Conservation (phyloP, 2,888 invertebrate species). For the Drosophila histrio region DNA sequence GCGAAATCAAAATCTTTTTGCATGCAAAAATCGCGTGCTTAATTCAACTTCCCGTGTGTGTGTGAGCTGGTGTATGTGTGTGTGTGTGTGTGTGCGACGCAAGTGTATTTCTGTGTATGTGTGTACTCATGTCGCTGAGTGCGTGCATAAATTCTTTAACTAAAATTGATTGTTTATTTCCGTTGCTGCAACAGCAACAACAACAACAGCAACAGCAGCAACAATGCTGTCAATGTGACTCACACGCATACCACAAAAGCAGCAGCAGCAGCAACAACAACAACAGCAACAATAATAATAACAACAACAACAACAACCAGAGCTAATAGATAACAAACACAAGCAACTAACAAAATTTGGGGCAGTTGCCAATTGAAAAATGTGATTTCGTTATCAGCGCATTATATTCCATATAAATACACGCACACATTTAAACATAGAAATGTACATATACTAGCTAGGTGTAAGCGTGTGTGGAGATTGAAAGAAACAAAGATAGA, state of each 20-base stretch:
- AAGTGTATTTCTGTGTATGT: slow-evolving; percentile 16
- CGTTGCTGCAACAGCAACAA: slow-evolving; percentile 60
- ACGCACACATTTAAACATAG: neutral
- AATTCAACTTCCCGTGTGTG: slow-evolving; percentile 37
- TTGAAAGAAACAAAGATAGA: slow-evolving; percentile 14
- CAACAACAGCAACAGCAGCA: slow-evolving; percentile 36
- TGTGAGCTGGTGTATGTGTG: slow-evolving; percentile 13
- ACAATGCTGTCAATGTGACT: slow-evolving; percentile 51
- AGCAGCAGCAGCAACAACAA: slow-evolving; percentile 17
- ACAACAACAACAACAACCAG: slow-evolving; percentile 30
- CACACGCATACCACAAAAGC: slow-evolving; percentile 32
- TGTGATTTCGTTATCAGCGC: slow-evolving; percentile 67
- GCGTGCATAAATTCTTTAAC: slow-evolving; percentile 76
- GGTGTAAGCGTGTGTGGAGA: slow-evolving; percentile 24
- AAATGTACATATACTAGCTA: neutral
- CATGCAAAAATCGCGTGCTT: slow-evolving; percentile 64
- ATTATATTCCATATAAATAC: slow-evolving; percentile 47
- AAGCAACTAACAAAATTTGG: slow-evolving; percentile 68
- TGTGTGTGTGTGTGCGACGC: slow-evolving; percentile 16
- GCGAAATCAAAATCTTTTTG: slow-evolving; percentile 38
- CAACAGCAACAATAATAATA: slow-evolving; percentile 34
- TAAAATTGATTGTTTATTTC: slow-evolving; percentile 80
- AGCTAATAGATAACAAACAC: slow-evolving; percentile 63
- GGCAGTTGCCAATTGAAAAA: slow-evolving; percentile 77
- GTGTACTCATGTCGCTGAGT: slow-evolving; percentile 54